These are phyloP conservation scores for Platysternon megacephalum DNA, from an alignment of 2,113 vertebrate genomes.

Conservation along the genomic window DNA sequence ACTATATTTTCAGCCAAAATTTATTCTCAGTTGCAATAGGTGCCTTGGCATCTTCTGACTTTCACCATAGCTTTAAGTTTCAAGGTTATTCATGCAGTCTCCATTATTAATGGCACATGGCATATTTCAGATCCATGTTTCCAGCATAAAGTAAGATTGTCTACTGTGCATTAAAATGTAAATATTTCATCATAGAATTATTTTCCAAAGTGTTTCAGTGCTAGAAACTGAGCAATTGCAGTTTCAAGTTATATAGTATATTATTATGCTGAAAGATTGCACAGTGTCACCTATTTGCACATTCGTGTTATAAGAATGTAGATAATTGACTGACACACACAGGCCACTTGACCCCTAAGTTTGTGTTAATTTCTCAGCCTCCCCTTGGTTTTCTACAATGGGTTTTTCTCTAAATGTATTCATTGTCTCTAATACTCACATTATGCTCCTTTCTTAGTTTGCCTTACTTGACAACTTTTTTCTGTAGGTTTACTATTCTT, in stretches of 20 bases:
- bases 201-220: conserved; percentile 33
- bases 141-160: background rate
- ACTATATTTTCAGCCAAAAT: conserved; percentile 15
- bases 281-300: conserved; percentile 56
- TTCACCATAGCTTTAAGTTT: conserved; percentile 44
- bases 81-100: background rate
- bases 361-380: conserved; percentile 7
- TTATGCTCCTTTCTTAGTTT: background rate
- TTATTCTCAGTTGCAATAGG: conserved; percentile 61
- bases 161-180: conserved; percentile 2
- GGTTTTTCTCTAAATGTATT: conserved; percentile 30
- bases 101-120: background rate
- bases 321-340: background rate
- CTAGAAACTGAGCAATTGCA: background rate
- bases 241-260: background rate
- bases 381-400: conserved; percentile 2
- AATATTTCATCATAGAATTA: background rate
- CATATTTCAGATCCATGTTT: background rate
- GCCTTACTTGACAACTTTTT: background rate
- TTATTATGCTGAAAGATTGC: conserved; percentile 31
- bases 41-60: conserved; percentile 68
- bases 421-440: background rate
- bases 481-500: background rate
- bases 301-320: conserved; percentile 17
- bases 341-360: background rate